A percentile compares a stretch with the other conserved stretches of the same genome.
Conservation (phyloP, 2,888 invertebrate species). For the Xylota segnis region DNA sequence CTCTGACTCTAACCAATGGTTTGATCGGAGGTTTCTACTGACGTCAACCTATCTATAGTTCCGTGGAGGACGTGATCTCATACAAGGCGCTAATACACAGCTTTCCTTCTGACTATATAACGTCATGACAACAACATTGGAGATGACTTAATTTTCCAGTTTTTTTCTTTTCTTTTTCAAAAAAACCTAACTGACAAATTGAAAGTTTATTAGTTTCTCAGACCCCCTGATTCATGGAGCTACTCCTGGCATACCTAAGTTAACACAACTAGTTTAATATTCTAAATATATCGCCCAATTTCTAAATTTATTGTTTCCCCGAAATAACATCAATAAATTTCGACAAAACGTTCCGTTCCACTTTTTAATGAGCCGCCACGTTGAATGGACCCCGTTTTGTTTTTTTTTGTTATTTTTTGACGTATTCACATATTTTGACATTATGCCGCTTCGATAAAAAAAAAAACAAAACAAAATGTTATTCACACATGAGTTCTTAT, state of each 20-base stretch:
- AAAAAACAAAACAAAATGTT: conserved; percentile 2
- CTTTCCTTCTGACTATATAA: background rate
- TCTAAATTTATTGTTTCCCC: conserved; percentile 13
- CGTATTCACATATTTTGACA: conserved; percentile 24
- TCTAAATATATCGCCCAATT: conserved; percentile 12
- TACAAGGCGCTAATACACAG: background rate
- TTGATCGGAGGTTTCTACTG: too few species aligned
- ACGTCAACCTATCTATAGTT: conserved; percentile 19
- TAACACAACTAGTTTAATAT: background rate
- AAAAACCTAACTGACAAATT: background rate
- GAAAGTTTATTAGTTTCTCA: conserved; percentile 11
- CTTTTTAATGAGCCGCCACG: background rate
- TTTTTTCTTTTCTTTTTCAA: too few species aligned
- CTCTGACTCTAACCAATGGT: background rate
- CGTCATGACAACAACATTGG: conserved; percentile 17
- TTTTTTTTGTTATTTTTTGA: conserved; percentile 6
- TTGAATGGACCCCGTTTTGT: background rate
- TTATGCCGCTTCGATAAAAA: conserved; percentile 9
- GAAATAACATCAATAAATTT: conserved; percentile 20
- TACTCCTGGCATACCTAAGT: background rate
- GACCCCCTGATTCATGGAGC: conserved; percentile 14
- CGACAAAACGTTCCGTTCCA: background rate
- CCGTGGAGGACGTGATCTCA: conserved; percentile 11
- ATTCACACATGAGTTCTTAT: conserved; percentile 20
- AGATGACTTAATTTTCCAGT: conserved; percentile 25